A percentile compares a stretch with the other conserved stretches of the same genome.
Conservation (phyloP, 2,113 vertebrate species). For the Pseudonaja textilis region DNA sequence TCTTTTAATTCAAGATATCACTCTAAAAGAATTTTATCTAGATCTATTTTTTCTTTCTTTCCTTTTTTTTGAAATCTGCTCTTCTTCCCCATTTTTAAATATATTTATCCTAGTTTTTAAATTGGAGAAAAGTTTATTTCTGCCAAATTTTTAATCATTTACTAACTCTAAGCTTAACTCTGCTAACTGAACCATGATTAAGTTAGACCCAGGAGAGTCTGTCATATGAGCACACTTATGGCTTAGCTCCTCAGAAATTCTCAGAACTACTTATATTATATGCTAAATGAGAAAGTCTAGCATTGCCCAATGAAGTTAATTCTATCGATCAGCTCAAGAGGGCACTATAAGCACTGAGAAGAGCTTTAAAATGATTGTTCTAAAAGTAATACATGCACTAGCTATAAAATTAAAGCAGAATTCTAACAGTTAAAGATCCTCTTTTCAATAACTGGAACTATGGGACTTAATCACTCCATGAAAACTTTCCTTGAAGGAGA, state of each 20-base stretch:
- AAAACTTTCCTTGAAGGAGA: background rate
- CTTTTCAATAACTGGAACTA: background rate
- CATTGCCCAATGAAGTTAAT: background rate
- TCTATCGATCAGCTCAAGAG: background rate
- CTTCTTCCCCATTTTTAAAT: background rate
- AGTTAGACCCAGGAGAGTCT: background rate
- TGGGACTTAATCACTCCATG: background rate
- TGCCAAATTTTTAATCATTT: too few relatives aligned
- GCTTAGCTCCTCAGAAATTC: background rate
- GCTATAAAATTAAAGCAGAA: background rate
- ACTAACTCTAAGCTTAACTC: background rate
- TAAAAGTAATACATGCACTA: background rate
- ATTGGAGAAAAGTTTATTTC: background rate
- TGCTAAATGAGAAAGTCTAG: background rate
- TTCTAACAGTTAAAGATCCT: background rate
- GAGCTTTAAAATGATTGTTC: background rate
- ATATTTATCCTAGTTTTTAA: background rate
- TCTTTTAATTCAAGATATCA: background rate
- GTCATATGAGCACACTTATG: background rate
- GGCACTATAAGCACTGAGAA: slow-evolving; percentile 5
- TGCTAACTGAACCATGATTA: background rate
- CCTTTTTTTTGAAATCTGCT: background rate
- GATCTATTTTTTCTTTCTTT: too few relatives aligned
- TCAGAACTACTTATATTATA: background rate
- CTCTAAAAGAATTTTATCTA: background rate